Conservation (phyloP, 2,888 invertebrate genomes). For the Dusona sp. region DNA sequence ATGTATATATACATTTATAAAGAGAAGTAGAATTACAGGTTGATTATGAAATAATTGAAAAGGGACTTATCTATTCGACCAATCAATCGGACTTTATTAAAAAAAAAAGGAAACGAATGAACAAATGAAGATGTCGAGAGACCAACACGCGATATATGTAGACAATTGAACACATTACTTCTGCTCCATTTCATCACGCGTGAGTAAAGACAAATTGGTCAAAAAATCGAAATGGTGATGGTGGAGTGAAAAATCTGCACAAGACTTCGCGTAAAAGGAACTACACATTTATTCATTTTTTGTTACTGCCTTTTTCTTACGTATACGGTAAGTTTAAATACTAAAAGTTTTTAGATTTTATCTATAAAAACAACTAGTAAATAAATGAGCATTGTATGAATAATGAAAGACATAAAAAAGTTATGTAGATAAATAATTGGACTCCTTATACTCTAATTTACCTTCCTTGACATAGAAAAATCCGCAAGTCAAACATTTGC, state of each 20-base stretch:
- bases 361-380: background rate
- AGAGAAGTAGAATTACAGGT: background rate
- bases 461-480: background rate
- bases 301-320: background rate
- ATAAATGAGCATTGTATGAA: background rate
- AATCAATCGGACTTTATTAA: background rate
- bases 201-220: background rate
- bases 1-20: background rate
- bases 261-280: background rate
- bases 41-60: background rate
- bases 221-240: background rate
- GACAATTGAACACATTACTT: background rate
- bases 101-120: background rate
- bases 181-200: background rate
- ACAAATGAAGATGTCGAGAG: background rate
- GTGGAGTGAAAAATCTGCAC: background rate
- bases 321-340: background rate
- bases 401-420: background rate
- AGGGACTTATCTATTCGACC: background rate
- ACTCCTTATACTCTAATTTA: background rate
- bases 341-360: background rate
- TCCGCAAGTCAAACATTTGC: background rate
- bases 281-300: background rate
- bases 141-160: background rate
- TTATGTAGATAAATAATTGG: background rate